Base-by-base conservation (phyloP, 2,888 invertebrate species). In the Machimus rusticus region DNA sequence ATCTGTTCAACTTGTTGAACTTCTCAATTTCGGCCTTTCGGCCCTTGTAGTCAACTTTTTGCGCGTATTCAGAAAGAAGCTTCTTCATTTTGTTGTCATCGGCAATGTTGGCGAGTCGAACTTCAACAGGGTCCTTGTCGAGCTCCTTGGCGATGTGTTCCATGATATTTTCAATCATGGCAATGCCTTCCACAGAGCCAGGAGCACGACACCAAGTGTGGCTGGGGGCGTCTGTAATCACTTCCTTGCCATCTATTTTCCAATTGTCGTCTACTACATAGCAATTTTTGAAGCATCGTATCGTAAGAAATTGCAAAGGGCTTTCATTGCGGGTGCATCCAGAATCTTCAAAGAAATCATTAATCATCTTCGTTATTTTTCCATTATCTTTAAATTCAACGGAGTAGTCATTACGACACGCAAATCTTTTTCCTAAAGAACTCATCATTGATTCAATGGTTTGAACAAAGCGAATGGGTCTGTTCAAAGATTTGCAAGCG, bases 391-490 rank as follows among this genome's bases (percentile, higher is more conserved):
- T 93, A 0, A 95, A 94, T 5, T 94, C 95, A 12, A 93, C 95
- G 91, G 96, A 95, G 91, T 96, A 97, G 88, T 95, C 94, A 5
- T 94, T 92, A 6, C 93, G 94, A 79, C 93, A 93, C 0, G 96
- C 94, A 87, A 93, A 92, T 31, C 97, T 93, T 91, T 96, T 96
- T 1, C 97, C 97, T 0, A 95, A 90, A 4, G 94, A 93, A 79
- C 94, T 94, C 95, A 97, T 95, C 90, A 96, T 97, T 28, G 95
- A 94, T 90, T 96, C 95, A 87, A 98, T 93, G 31, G 95, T 94
- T 92, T 97, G 92, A 1, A 95, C 94, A 87, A 98, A 94, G 31
- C 96, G 94, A 0, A 96, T 95, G 0, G 97, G 96, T 81, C 95
- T 93, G 89, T 94, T 91, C 0, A 92, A 89, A 81, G 91, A 91